phyloP scores from a whole-genome alignment of 2,797 vertebrate genomes.

The Lithobates pipiens region DNA sequence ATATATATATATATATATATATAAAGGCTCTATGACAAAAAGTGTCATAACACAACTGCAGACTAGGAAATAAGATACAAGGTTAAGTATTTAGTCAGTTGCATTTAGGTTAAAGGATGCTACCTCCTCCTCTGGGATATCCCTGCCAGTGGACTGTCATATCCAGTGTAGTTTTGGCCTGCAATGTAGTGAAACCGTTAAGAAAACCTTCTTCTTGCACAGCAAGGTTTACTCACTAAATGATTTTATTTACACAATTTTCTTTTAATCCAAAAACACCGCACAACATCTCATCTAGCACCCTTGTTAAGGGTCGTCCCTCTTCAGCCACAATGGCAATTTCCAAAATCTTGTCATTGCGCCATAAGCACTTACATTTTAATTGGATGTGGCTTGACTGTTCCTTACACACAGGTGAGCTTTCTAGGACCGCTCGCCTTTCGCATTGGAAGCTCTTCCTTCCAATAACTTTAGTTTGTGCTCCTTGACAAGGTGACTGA shows the following conservation, averaged over 20 bases:
- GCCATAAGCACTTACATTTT: background rate
- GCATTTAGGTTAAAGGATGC: background rate
- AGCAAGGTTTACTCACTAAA: background rate
- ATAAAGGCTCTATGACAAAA: background rate
- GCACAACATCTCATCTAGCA: too few species aligned
- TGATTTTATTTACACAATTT: too few species aligned
- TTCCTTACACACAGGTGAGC: constrained; percentile 7
- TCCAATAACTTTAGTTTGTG: constrained; percentile 29
- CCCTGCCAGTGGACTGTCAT: background rate
- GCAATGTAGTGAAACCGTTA: background rate
- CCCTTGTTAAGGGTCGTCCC: background rate
- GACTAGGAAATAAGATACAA: background rate
- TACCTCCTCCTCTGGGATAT: background rate
- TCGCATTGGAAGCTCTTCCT: constrained; percentile 9
- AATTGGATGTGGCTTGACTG: constrained; percentile 33
- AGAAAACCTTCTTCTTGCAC: background rate
- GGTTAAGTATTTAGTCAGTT: background rate
- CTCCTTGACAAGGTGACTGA: background rate
- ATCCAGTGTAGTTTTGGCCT: background rate
- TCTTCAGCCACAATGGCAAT: background rate
- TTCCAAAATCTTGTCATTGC: background rate
- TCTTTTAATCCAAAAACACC: background rate
- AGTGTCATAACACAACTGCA: constrained; percentile 1
- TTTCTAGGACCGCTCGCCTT: constrained; percentile 32
- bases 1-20: too few species aligned